Conservation (phyloP, 2,113 vertebrate species). For the Nothobranchius furzeri region DNA sequence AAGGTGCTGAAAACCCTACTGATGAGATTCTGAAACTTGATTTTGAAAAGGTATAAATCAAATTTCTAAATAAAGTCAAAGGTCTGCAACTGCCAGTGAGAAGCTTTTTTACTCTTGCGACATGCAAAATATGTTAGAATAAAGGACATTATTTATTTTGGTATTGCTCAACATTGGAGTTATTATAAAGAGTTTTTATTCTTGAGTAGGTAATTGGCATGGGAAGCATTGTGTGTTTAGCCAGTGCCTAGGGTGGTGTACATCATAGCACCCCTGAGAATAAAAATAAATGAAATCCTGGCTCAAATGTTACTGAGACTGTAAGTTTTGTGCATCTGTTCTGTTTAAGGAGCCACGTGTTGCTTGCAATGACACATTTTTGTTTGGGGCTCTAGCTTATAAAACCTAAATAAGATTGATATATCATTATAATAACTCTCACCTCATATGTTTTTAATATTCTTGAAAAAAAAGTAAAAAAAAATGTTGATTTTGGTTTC, state of each 20-base stretch:
- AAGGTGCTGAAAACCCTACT: too few relatives aligned
- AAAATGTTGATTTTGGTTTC: not conserved
- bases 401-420: not conserved
- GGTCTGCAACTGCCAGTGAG: too few relatives aligned
- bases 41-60: too few relatives aligned
- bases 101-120: too few relatives aligned
- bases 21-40: too few relatives aligned
- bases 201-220: slow-evolving; percentile 19
- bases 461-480: too few relatives aligned
- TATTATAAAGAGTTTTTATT: slow-evolving; percentile 43
- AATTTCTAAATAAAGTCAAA: too few relatives aligned
- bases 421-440: not conserved
- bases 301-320: slow-evolving; percentile 12
- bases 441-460: too few relatives aligned
- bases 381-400: not conserved
- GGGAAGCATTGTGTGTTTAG: slow-evolving; percentile 32
- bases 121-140: too few relatives aligned
- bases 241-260: slow-evolving; percentile 7
- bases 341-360: not conserved
- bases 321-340: not conserved
- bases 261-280: slow-evolving; percentile 8
- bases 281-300: slow-evolving; percentile 13
- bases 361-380: not conserved
- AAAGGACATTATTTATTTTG: not conserved
- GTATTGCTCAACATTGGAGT: slow-evolving; percentile 16